Percentiles rank a stretch among this genome's conserved stretches.
phyloP scores from a whole-genome alignment of 2,888 invertebrate genomes.

The Xestia ashworthii region DNA sequence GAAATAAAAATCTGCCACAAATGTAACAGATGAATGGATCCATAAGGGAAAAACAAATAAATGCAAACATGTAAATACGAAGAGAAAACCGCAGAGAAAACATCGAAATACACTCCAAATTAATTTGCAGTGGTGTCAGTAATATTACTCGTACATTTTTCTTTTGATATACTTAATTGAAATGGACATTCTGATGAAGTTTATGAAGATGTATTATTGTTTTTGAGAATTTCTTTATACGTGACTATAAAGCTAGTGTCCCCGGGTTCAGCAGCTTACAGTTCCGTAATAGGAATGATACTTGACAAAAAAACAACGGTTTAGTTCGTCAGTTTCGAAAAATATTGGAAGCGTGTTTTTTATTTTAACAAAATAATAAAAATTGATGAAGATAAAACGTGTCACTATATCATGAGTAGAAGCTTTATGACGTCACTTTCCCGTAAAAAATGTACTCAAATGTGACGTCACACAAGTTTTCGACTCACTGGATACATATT shows the following conservation, averaged over 20 bases:
- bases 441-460: too few relatives aligned
- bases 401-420: too few relatives aligned
- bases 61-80: constrained; percentile 21
- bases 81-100: constrained; percentile 11
- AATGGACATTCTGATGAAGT: constrained; percentile 18
- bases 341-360: too few relatives aligned
- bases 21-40: not conserved
- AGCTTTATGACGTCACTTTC: too few relatives aligned
- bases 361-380: too few relatives aligned
- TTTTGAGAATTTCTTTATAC: not conserved
- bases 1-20: not conserved
- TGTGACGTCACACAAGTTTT: too few relatives aligned
- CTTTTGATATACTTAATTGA: constrained; percentile 6
- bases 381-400: too few relatives aligned
- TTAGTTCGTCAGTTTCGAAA: too few relatives aligned
- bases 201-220: constrained; percentile 28
- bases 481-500: too few relatives aligned
- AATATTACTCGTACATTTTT: constrained; percentile 13
- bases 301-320: too few relatives aligned
- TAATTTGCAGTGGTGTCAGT: constrained; percentile 19
- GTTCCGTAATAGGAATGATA: too few relatives aligned
- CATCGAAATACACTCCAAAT: constrained; percentile 41
- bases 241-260: not conserved
- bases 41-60: constrained; percentile 14
- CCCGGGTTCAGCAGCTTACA: too few relatives aligned